Conservation (phyloP, 2,888 invertebrate species). For the Euzetes globulus region DNA sequence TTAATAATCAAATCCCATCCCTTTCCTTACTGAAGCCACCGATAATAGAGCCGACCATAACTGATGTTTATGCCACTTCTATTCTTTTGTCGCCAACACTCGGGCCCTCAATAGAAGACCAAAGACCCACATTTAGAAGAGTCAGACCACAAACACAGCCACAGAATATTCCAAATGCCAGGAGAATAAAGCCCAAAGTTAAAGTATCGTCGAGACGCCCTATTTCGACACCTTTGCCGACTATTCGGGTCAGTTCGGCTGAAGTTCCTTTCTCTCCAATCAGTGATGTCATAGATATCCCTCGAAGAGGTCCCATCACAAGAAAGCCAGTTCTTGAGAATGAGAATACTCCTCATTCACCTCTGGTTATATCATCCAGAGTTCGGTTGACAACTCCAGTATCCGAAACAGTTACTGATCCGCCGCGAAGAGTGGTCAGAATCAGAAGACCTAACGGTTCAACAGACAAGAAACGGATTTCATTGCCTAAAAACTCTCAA, state of each 20-base stretch:
- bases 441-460: conserved; percentile 22
- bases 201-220: conserved; percentile 20
- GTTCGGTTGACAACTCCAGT: background rate
- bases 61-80: conserved; percentile 19
- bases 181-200: conserved; percentile 13
- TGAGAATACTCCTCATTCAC: background rate
- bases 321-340: conserved; percentile 12
- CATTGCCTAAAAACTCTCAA: background rate
- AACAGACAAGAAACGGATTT: background rate
- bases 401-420: conserved; percentile 7
- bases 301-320: conserved; percentile 19
- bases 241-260: conserved; percentile 23
- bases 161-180: background rate
- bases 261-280: background rate
- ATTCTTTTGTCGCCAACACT: background rate
- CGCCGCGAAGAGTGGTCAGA: conserved; percentile 10
- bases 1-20: conserved; percentile 26
- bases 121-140: conserved; percentile 14
- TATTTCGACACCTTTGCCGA: conserved; percentile 4
- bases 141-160: conserved; percentile 23
- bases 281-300: conserved; percentile 12
- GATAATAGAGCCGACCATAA: conserved; percentile 15
- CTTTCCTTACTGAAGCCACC: conserved; percentile 17
- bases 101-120: background rate
- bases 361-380: background rate